Conservation (phyloP, 2,113 vertebrate genomes). For the Colaptes auratus region DNA sequence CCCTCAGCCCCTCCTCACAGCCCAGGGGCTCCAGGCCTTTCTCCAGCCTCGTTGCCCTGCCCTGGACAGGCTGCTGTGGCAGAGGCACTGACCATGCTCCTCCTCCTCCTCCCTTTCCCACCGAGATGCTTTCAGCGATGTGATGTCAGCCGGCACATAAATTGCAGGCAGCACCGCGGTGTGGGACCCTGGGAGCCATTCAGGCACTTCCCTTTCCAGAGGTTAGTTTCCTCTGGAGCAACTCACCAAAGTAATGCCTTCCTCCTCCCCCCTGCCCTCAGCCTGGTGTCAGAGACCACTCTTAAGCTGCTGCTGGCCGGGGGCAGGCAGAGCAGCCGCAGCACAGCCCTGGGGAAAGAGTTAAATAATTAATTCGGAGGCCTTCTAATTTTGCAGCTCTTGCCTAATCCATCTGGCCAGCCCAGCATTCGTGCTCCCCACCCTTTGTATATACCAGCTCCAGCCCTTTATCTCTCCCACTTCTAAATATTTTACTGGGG, state of each 20-base stretch:
- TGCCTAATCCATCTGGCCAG: background rate
- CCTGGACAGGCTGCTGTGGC: background rate
- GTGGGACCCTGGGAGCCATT: background rate
- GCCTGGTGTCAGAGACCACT: background rate
- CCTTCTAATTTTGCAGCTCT: slow-evolving; percentile 50
- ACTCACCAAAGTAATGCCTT: slow-evolving; percentile 39
- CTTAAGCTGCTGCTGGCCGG: slow-evolving; percentile 17
- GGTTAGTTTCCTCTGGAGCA: slow-evolving; percentile 39
- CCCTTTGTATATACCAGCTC: slow-evolving; percentile 32
- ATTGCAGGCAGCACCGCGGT: slow-evolving; percentile 13
- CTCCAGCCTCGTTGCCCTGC: too few relatives aligned
- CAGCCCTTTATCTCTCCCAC: slow-evolving; percentile 53
- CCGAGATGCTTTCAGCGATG: background rate
- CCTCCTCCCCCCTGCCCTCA: slow-evolving; percentile 24
- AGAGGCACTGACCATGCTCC: background rate
- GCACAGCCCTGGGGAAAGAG: background rate
- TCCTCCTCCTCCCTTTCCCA: background rate
- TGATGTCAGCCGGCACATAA: background rate
- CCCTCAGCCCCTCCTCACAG: too few relatives aligned
- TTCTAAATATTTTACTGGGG: slow-evolving; percentile 57
- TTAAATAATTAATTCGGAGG: slow-evolving; percentile 44
- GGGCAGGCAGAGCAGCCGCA: background rate
- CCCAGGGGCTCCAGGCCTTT: too few relatives aligned
- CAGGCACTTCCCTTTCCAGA: slow-evolving; percentile 56
- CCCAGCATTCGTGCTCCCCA: slow-evolving; percentile 13